Conservation (phyloP, 2,113 vertebrate species). For the Neolamprologus tretocephalus region DNA sequence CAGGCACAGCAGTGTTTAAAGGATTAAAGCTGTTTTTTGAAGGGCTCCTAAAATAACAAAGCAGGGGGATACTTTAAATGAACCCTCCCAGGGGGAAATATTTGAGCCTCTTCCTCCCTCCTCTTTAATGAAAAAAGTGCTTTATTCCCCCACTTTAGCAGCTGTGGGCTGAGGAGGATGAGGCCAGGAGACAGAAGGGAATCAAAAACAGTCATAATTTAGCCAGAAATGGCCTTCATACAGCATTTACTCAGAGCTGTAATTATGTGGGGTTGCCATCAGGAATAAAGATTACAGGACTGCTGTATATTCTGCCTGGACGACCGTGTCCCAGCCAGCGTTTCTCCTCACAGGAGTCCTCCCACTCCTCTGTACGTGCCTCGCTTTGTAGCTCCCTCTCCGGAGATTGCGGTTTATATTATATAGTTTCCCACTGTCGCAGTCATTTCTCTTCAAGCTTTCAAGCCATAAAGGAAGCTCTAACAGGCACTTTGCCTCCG, state of each 20-base stretch:
- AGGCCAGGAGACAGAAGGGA: slow-evolving; percentile 31
- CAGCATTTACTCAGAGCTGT: slow-evolving; percentile 46
- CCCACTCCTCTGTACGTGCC: neutral
- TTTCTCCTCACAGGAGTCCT: slow-evolving; percentile 6
- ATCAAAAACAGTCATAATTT: slow-evolving; percentile 47
- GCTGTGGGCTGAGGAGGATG: slow-evolving; percentile 32
- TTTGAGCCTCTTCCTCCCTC: slow-evolving; percentile 53
- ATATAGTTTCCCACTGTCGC: slow-evolving; percentile 22
- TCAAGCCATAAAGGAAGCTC: slow-evolving; percentile 4
- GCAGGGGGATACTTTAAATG: slow-evolving; percentile 49
- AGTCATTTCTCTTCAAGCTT: neutral
- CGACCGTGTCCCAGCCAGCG: neutral
- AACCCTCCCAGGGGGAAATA: slow-evolving; percentile 56
- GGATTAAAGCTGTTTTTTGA: slow-evolving; percentile 54
- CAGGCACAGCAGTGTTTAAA: slow-evolving; percentile 43
- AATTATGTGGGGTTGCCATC: slow-evolving; percentile 60
- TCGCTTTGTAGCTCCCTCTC: slow-evolving; percentile 7
- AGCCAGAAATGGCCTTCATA: slow-evolving; percentile 44
- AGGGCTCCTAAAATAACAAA: slow-evolving; percentile 57
- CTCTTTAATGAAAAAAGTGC: slow-evolving; percentile 44
- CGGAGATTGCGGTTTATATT: slow-evolving; percentile 24
- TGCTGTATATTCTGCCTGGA: slow-evolving; percentile 21
- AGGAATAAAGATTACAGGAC: slow-evolving; percentile 46
- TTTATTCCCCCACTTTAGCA: slow-evolving; percentile 23
- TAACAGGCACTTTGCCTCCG: slow-evolving; percentile 8